Percentiles rank a stretch among this genome's conserved stretches.
phyloP scores from a whole-genome alignment of 1,140 invertebrate species.

The Colletes latitarsis region DNA sequence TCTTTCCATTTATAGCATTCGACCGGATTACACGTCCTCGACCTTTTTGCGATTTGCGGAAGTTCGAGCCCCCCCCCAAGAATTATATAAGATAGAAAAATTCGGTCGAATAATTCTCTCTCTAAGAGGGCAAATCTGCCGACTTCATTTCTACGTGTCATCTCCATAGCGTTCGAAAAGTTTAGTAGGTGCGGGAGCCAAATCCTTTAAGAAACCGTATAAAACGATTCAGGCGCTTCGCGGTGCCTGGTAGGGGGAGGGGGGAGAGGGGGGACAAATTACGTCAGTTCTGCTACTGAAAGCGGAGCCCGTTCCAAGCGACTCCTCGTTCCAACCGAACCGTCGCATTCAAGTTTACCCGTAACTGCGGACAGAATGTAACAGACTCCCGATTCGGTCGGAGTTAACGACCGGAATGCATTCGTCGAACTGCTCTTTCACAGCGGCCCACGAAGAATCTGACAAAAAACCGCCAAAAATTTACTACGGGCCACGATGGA shows the following conservation, averaged over 20 bases:
- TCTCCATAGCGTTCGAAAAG: constrained; percentile 33
- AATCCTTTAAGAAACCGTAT: constrained; percentile 47
- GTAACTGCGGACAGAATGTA: background rate
- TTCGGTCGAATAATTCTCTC: constrained; percentile 17
- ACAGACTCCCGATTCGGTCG: constrained; percentile 10
- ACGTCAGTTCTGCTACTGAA: constrained; percentile 26
- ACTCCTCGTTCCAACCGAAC: background rate
- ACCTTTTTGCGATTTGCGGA: no score
- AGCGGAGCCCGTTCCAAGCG: constrained; percentile 19
- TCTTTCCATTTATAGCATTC: no score
- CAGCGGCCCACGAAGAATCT: background rate
- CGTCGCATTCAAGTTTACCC: constrained; percentile 30
- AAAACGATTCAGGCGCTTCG: constrained; percentile 19
- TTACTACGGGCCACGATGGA: background rate
- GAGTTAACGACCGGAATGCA: constrained; percentile 25
- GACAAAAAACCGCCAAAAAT: constrained; percentile 2
- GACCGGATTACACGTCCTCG: no score
- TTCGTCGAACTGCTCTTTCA: background rate
- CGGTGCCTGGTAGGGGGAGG: background rate
- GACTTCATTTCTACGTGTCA: constrained; percentile 39
- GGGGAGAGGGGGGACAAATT: no score
- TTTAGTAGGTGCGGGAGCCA: constrained; percentile 37
- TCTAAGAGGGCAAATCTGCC: background rate
- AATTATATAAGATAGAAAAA: constrained; percentile 27
- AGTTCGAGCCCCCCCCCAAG: constrained; percentile 18